Evolutionary conservation across 1,140 invertebrate genomes (phyloP).

Genomic region (Portunus trituberculatus): DNA sequence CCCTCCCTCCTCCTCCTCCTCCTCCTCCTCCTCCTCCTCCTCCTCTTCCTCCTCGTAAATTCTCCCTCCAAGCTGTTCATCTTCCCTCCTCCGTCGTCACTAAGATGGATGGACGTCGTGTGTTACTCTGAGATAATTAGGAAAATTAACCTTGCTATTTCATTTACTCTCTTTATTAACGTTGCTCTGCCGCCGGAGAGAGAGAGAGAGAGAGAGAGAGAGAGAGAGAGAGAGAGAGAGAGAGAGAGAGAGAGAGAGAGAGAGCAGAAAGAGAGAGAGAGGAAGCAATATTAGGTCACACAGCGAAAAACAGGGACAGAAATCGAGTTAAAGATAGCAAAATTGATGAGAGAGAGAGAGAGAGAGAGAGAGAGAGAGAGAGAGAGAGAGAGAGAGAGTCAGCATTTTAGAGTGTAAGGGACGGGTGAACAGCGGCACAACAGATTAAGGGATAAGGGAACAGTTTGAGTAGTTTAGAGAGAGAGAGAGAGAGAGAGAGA

Average conservation of each 20-base stretch:
- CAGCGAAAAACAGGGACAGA: too few relatives aligned
- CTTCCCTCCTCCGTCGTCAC: background rate
- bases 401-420: background rate
- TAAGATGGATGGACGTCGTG: constrained; percentile 37
- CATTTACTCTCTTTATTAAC: constrained; percentile 59
- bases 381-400: background rate
- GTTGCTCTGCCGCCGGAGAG: constrained; percentile 24
- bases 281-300: too few relatives aligned
- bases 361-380: background rate
- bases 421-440: background rate
- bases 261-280: background rate
- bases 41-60: constrained; percentile 29
- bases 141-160: constrained; percentile 55
- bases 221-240: background rate
- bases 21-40: constrained; percentile 27
- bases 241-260: background rate
- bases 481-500: background rate
- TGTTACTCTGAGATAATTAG: constrained; percentile 52
- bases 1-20: background rate
- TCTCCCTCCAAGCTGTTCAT: constrained; percentile 21
- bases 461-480: background rate
- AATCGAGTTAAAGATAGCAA: too few relatives aligned
- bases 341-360: background rate
- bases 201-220: background rate
- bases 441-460: background rate